Conservation (phyloP, 1,140 invertebrate species). For the Apolygus lucorum region DNA sequence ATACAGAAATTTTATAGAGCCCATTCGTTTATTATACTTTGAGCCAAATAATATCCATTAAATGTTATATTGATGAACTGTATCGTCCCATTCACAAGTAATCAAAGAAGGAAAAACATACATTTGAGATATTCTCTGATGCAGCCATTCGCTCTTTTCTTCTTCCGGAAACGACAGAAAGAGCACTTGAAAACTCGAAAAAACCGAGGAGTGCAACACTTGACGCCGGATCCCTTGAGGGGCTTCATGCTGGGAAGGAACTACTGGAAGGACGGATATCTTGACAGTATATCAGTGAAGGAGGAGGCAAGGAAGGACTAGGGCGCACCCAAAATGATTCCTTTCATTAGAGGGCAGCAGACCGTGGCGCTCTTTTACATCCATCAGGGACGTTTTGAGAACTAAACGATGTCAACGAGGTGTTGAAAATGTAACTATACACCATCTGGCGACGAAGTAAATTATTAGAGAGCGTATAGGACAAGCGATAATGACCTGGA, state of each 20-base stretch:
- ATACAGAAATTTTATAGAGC: not conserved
- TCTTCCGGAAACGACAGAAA: not conserved
- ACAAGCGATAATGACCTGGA: not conserved
- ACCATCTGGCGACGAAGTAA: not conserved
- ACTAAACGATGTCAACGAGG: not conserved
- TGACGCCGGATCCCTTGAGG: not conserved
- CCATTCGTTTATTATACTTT: not conserved
- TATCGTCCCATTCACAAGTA: not conserved
- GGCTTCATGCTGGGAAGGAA: not conserved
- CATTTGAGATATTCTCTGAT: not conserved
- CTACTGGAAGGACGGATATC: not conserved
- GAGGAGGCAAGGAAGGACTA: not conserved
- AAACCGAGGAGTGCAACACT: not conserved
- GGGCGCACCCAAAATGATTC: not conserved
- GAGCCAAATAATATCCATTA: not conserved
- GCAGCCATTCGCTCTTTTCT: not conserved
- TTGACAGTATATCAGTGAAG: not conserved
- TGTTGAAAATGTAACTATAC: not conserved
- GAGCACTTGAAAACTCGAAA: not conserved
- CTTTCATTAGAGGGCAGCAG: not conserved
- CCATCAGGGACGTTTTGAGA: not conserved
- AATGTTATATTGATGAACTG: not conserved
- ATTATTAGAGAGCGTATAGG: not conserved
- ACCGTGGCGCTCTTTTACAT: not conserved
- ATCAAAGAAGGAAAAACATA: not conserved